Evolutionary conservation across 2,888 invertebrate genomes (phyloP).

Genomic region (Parnassius mnemosyne): DNA sequence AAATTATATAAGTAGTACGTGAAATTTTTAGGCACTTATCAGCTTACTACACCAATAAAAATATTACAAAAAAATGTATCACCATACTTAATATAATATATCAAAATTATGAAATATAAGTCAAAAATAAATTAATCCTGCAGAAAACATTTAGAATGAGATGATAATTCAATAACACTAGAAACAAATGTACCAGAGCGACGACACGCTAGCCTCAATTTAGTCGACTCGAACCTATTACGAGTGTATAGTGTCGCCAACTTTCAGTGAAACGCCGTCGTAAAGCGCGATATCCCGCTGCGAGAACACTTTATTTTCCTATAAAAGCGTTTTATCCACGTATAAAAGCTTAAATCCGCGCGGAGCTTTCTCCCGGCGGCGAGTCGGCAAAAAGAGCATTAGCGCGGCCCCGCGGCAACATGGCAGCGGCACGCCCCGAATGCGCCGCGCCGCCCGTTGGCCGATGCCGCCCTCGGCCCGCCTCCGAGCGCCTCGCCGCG

Average conservation of each 20-base stretch:
- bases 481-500: constrained; percentile 40
- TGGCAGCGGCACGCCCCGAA: constrained; percentile 38
- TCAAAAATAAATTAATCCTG: background rate
- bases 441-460: constrained; percentile 37
- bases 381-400: constrained; percentile 76
- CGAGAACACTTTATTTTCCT: constrained; percentile 78
- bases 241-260: constrained; percentile 66
- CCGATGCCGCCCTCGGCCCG: constrained; percentile 41
- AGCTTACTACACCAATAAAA: too few relatives aligned
- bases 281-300: constrained; percentile 77
- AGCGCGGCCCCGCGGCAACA: constrained; percentile 67
- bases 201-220: constrained; percentile 54
- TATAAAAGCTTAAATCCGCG: constrained; percentile 80
- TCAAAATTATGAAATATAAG: too few relatives aligned
- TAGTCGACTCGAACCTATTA: constrained; percentile 68
- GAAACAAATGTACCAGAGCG: constrained; percentile 16
- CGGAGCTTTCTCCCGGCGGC: constrained; percentile 76
- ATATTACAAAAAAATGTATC: too few relatives aligned
- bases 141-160: background rate
- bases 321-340: constrained; percentile 80
- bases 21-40: too few relatives aligned
- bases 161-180: constrained; percentile 11
- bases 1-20: too few relatives aligned
- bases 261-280: constrained; percentile 74
- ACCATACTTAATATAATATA: too few relatives aligned